Evolutionary conservation across 2,888 invertebrate genomes (phyloP), one percentile per base, ranked within the genome.

Genomic region (Laspeyria flexula): DNA sequence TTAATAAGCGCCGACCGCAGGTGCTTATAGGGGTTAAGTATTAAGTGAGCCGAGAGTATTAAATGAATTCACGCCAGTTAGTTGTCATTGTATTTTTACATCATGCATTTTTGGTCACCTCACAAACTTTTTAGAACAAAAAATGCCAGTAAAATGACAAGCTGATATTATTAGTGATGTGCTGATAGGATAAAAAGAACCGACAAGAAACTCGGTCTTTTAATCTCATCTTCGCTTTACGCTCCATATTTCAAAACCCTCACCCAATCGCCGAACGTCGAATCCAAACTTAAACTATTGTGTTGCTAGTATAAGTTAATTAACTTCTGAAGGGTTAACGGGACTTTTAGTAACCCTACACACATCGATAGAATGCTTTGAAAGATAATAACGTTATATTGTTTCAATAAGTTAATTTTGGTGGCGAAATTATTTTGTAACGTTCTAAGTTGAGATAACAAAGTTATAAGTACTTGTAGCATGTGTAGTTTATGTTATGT

Each of bases 281-380:
- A 37, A 45, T 29, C 21, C 23, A 4, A 51, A 43, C 38, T 12
- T 29, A 33, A 52, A 68, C 48, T 55, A 60, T 68, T 68, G 65
- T 64, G 11, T 49, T 11, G n/a, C 4, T 34, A 39, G 13, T 58
- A 44, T 30, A 31, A 41, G 30, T 59, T 68, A 59, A 67, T 64
- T 54, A 67, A 59, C 16, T 43, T 12, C 12, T 10, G 33, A 39
- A 41, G 40, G 46, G 40, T 47, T 46, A 45, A 11, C 23, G 39
- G 16, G 27, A 38, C 23, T 43, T 46, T 46, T 31, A 34, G 25
- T 10, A 31, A 25, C 12, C 44, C 15, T 30, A 39, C 30, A 39
- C 31, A 29, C 25, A 29, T 11, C 16, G 30, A 38, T 31, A 45
- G 31, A 39, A 38, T 23, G 39, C 34, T 45, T 39, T 39, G 23